Evolutionary conservation across 2,113 vertebrate genomes (phyloP).

Genomic region (Zosterops lateralis): DNA sequence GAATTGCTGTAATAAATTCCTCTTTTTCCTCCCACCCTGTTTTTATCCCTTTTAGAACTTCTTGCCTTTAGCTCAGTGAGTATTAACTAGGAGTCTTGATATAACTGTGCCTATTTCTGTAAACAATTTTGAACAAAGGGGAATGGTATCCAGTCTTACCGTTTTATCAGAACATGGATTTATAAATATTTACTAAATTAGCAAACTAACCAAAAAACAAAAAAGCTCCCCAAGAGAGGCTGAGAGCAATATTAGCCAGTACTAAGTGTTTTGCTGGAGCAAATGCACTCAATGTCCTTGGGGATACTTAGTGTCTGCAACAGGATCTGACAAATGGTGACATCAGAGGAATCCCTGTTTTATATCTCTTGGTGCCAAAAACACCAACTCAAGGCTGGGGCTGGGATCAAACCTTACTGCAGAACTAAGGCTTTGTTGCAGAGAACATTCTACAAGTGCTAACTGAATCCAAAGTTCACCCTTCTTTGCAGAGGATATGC

Average conservation of each 20-base stretch:
- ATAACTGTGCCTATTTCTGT: background rate
- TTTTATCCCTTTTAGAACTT: background rate
- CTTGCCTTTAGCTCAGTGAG: background rate
- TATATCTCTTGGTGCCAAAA: background rate
- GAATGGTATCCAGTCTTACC: background rate
- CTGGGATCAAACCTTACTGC: background rate
- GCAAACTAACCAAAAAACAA: background rate
- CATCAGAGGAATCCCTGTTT: background rate
- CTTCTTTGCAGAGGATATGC: background rate
- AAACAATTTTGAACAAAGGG: slow-evolving; percentile 26
- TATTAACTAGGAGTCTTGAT: background rate
- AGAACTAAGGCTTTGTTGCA: background rate
- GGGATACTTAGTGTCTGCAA: background rate
- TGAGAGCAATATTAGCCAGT: background rate
- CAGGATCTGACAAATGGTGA: slow-evolving; percentile 6
- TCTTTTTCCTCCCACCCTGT: background rate
- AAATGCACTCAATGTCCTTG: background rate
- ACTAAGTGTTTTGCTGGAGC: slow-evolving; percentile 8
- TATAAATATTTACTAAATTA: slow-evolving; percentile 57
- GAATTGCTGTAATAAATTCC: background rate
- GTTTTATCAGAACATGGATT: background rate
- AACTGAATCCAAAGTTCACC: background rate
- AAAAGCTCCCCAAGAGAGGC: background rate
- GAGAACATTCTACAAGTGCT: background rate
- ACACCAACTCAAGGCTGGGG: background rate